Conservation (phyloP, 2,888 invertebrate species). For the Mactromeris polynyma region DNA sequence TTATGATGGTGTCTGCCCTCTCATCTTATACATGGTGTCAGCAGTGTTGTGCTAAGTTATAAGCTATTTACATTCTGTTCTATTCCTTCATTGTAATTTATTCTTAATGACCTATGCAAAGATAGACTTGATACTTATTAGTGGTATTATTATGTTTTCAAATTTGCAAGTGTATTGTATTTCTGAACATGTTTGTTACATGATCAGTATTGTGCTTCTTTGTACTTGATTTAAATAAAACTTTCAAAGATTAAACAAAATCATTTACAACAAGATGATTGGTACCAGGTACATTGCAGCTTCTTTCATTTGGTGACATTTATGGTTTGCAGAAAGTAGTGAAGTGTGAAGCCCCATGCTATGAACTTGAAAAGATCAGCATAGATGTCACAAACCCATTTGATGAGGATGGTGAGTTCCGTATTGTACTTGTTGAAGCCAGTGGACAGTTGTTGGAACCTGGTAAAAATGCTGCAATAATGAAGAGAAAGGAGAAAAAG, state of each 20-base stretch:
- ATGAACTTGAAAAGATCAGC: slow-evolving; percentile 83
- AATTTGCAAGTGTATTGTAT: too few species aligned
- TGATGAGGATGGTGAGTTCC: slow-evolving; percentile 83
- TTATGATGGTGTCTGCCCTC: neutral
- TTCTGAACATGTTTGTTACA: too few species aligned
- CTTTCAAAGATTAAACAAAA: too few species aligned
- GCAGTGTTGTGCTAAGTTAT: neutral
- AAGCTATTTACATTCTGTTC: neutral
- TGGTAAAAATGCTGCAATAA: slow-evolving; percentile 66
- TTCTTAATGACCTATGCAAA: too few species aligned
- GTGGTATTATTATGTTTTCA: too few species aligned
- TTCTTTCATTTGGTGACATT: neutral
- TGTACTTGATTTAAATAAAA: too few species aligned
- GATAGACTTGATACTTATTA: too few species aligned
- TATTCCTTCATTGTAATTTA: neutral
- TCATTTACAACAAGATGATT: too few species aligned
- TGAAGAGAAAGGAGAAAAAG: slow-evolving; percentile 77
- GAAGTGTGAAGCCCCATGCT: slow-evolving; percentile 85
- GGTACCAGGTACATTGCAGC: too few species aligned
- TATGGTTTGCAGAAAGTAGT: slow-evolving; percentile 78
- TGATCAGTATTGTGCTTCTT: too few species aligned
- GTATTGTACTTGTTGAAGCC: slow-evolving; percentile 84
- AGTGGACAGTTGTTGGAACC: slow-evolving; percentile 75
- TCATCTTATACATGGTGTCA: neutral
- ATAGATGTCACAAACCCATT: slow-evolving; percentile 86